Evolutionary conservation across 2,113 vertebrate species (phyloP).

Genomic region (Psittacara wagleri): DNA sequence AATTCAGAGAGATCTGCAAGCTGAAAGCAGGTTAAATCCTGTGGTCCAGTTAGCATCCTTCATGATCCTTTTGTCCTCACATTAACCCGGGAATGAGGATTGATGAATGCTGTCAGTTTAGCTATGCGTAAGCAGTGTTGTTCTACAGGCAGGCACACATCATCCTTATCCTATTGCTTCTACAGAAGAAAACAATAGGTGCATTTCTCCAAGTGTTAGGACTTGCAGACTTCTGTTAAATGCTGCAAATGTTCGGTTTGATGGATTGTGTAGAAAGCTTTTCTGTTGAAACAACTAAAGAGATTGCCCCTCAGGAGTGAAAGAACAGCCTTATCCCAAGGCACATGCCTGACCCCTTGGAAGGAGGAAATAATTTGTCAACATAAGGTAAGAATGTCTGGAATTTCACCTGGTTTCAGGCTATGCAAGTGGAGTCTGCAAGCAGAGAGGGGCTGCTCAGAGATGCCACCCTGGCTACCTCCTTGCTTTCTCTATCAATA

Average conservation of each 20-base stretch:
- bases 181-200: neutral
- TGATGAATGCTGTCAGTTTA: neutral
- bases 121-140: neutral
- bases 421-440: neutral
- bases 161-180: neutral
- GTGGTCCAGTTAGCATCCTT: neutral
- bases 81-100: neutral
- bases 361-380: slow-evolving; percentile 12
- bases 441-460: neutral
- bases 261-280: neutral
- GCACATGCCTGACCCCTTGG: neutral
- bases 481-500: neutral
- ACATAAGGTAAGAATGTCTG: neutral
- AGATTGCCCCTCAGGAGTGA: neutral
- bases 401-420: slow-evolving; percentile 20
- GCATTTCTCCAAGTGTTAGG: neutral
- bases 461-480: neutral
- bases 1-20: neutral
- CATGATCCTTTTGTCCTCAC: neutral
- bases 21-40: neutral
- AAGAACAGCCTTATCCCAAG: neutral
- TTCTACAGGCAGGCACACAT: neutral
- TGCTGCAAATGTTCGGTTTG: neutral
- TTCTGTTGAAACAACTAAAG: neutral
- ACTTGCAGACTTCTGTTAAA: neutral